phyloP scores from a whole-genome alignment of 1,140 invertebrate species.

The Caenorhabditis latens region DNA sequence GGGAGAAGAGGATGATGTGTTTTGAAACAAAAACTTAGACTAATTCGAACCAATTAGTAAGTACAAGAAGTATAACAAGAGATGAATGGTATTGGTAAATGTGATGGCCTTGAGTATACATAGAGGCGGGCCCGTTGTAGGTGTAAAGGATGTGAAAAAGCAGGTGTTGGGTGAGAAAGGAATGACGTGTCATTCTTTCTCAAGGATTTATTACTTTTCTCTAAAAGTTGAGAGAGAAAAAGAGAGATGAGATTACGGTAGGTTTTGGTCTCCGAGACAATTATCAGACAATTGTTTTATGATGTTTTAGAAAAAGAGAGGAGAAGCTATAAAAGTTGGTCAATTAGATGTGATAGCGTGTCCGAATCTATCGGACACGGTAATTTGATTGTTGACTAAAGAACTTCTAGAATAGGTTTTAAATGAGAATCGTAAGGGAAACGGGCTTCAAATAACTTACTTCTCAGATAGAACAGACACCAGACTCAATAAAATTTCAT shows the following conservation, averaged over 20 bases:
- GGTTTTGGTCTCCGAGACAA: background rate
- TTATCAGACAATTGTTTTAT: slow-evolving; percentile 32
- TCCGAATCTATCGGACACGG: slow-evolving; percentile 1
- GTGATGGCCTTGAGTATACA: slow-evolving; percentile 39
- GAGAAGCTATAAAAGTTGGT: slow-evolving; percentile 46
- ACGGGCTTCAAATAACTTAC: too few species aligned
- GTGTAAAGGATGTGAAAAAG: background rate
- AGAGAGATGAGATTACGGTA: background rate
- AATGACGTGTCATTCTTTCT: slow-evolving; percentile 30
- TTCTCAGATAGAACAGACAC: too few species aligned
- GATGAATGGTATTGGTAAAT: background rate
- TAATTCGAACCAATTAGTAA: slow-evolving; percentile 4
- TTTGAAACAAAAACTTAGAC: background rate
- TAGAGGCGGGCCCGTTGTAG: background rate
- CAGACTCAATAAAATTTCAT: too few species aligned
- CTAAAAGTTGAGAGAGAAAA: background rate
- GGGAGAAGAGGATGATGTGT: background rate
- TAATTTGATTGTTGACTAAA: background rate
- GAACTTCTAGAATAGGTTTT: too few species aligned
- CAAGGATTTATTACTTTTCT: slow-evolving; percentile 33
- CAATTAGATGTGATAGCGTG: slow-evolving; percentile 32
- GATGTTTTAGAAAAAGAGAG: background rate
- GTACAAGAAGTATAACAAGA: background rate
- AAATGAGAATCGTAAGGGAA: background rate
- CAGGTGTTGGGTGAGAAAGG: background rate